phyloP scores from a whole-genome alignment of 2,888 invertebrate genomes.

The Buathra laborator region DNA sequence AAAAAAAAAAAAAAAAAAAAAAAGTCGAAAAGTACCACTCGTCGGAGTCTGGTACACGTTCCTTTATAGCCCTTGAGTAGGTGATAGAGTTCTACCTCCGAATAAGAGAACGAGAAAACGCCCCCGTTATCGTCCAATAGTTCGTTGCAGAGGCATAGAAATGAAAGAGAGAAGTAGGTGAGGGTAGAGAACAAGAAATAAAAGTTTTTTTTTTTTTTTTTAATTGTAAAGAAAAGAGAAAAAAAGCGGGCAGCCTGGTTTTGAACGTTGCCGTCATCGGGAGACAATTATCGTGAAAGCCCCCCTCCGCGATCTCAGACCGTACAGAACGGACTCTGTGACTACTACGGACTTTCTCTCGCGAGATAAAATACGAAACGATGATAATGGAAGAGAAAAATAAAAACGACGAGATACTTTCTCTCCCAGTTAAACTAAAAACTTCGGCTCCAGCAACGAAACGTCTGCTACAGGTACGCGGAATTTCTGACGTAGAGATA shows the following conservation, averaged over 20 bases:
- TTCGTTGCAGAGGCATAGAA: constrained; percentile 19
- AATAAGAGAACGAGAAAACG: neutral
- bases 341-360: neutral
- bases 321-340: neutral
- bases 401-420: neutral
- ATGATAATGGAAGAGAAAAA: constrained; percentile 12
- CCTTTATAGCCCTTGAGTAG: neutral
- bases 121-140: neutral
- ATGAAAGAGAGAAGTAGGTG: constrained; percentile 20
- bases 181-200: neutral
- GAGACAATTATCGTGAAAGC: constrained; percentile 60
- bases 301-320: constrained; percentile 16
- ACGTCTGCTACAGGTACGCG: neutral
- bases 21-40: neutral
- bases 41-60: neutral
- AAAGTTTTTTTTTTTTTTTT: neutral
- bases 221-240: neutral
- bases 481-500: neutral
- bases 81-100: neutral
- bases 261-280: constrained; percentile 40
- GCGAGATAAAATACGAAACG: neutral
- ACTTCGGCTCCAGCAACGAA: neutral
- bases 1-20: neutral
- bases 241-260: constrained; percentile 16
- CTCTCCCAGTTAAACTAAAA: neutral